Conservation (phyloP, 1,140 invertebrate species). For the Neotoxoptera formosana region DNA sequence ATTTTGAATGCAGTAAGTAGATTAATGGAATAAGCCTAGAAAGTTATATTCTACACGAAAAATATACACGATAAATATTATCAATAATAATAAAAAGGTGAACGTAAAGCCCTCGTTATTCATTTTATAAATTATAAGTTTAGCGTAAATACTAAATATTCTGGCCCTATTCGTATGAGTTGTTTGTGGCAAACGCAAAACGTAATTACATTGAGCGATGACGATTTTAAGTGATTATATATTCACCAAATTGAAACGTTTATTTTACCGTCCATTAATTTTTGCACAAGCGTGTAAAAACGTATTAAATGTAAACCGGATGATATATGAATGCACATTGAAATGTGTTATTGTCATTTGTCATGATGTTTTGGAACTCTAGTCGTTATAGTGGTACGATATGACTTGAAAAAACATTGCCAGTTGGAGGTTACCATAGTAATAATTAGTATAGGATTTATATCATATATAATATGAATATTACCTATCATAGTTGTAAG, state of each 20-base stretch:
- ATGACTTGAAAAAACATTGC: neutral
- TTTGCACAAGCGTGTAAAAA: neutral
- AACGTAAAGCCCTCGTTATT: neutral
- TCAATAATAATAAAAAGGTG: neutral
- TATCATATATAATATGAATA: neutral
- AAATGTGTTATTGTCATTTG: neutral
- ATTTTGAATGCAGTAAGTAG: neutral
- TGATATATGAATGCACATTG: neutral
- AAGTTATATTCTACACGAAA: neutral
- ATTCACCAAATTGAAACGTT: neutral
- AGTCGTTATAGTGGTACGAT: neutral
- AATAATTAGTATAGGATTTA: neutral
- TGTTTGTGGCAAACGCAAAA: neutral
- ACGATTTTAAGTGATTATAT: neutral
- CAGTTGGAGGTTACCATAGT: neutral
- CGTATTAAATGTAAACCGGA: neutral
- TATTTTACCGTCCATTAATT: neutral
- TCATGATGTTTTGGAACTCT: neutral
- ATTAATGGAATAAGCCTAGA: neutral
- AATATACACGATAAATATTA: neutral
- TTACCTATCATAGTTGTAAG: neutral
- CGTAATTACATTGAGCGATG: conserved; percentile 3
- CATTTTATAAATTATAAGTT: neutral
- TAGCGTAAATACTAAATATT: conserved; percentile 9
- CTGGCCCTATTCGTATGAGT: neutral